These are phyloP conservation scores for Aythya baeri DNA, from an alignment of 2,113 vertebrate species.

Conservation along the genomic window DNA sequence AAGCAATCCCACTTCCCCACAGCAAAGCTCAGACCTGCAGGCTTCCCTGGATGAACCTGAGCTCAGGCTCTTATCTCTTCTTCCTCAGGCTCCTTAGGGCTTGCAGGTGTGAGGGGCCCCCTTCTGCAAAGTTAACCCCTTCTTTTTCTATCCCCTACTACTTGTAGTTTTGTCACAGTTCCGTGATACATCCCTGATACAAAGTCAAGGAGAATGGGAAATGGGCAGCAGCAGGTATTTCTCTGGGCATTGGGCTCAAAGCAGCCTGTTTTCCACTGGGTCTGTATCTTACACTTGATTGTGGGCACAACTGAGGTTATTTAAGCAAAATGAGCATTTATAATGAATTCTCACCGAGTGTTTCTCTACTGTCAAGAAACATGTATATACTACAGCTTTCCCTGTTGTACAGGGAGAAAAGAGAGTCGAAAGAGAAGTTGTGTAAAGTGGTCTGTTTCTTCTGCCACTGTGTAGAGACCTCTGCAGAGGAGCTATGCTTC, in stretches of 20 bases:
- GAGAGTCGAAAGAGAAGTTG: not conserved
- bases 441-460: not conserved
- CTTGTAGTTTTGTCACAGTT: not conserved
- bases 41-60: accelerated
- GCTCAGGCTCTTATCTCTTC: not conserved
- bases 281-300: not conserved
- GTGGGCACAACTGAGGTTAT: not conserved
- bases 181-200: not conserved
- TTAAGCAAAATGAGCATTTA: not conserved
- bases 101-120: not conserved
- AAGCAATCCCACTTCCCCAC: not conserved
- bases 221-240: not conserved
- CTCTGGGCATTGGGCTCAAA: not conserved
- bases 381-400: not conserved
- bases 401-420: not conserved
- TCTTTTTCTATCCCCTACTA: accelerated
- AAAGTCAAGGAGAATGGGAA: accelerated
- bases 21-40: not conserved
- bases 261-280: not conserved
- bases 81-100: not conserved
- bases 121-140: not conserved
- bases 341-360: not conserved
- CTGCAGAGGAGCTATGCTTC: too few relatives aligned
- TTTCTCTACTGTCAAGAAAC: not conserved
- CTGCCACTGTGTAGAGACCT: not conserved